Base-by-base conservation (phyloP, 2,113 vertebrate species). In the Oryzias javanicus region DNA sequence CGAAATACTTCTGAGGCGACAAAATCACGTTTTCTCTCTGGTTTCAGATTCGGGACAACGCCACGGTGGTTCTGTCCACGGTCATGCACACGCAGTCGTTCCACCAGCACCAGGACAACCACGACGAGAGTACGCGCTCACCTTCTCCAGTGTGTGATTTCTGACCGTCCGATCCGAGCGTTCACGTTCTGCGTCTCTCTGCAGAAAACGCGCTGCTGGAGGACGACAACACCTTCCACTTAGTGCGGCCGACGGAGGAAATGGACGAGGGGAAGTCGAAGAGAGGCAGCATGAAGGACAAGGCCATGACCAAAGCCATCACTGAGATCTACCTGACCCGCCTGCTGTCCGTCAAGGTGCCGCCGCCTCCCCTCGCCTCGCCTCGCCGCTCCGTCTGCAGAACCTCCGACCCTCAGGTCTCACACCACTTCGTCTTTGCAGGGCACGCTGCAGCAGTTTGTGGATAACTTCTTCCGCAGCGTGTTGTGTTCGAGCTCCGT, bases 281-380 rank as follows among this genome's bases (percentile, higher is more conserved):
- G 87, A 86, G 94, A 1, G 96, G 97, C 67, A 98, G 96, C 6
- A 88, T 97, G 91, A 98, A 97, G 76, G 95, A 96, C 84, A 98
- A 98, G 67, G 92, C 95, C 19, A 93, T 95, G 66, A 97, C 96
- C 76, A 98, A 98, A 91, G 96, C 95, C 79, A 98, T 98, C 89
- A 97, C 97, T 0, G 97, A 99, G 91, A 96, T 99, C 89, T 99
- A 98, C 91, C 91, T 98, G 91, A 98, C 97, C 4, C 90, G 97
- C 68, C 94, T 98, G 75, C 94, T 98, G 1, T 98, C 97, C 0
- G 95, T 98, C 84, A 98, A 98, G 95, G 96, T 85, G 5, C 19
- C 8, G 4, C 14, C 8, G 14, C 3, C n/a, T n/a, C n/a, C n/a
- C n/a, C n/a, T n/a, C n/a, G n/a, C n/a, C n/a, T n/a, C n/a, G n/a